Percentiles rank a stretch among this genome's conserved stretches.
Evolutionary conservation across 2,888 invertebrate species (phyloP).

Genomic region (Atethmia centrago): DNA sequence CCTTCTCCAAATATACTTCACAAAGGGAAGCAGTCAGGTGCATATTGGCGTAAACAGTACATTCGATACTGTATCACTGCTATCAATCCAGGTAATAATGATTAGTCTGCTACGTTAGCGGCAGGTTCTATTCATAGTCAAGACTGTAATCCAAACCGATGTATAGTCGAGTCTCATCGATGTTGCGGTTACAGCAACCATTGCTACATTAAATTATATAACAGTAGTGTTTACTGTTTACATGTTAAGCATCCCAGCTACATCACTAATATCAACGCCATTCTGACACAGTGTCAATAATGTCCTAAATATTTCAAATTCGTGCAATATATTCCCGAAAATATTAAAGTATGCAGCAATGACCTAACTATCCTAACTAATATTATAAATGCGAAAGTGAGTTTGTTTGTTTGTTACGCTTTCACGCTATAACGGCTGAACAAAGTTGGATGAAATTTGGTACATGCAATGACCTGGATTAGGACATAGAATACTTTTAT

Average conservation of each 20-base stretch:
- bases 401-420: too few species aligned
- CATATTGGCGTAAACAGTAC: constrained; percentile 15
- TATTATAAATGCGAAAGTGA: too few species aligned
- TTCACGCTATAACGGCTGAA: too few species aligned
- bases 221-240: not conserved
- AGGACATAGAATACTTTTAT: too few species aligned
- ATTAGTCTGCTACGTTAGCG: constrained; percentile 2
- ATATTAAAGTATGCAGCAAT: not conserved
- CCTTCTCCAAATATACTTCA: too few species aligned
- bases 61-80: constrained; percentile 8
- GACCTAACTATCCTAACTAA: too few species aligned
- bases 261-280: not conserved
- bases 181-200: not conserved
- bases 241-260: not conserved
- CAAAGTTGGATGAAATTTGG: too few species aligned
- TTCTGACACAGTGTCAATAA: not conserved
- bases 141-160: constrained; percentile 7
- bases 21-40: not conserved
- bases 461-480: too few species aligned
- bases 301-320: not conserved
- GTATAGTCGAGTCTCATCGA: not conserved
- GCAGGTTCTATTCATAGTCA: constrained; percentile 36
- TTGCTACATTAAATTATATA: constrained; percentile 4
- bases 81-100: constrained; percentile 25
- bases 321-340: not conserved